A percentile compares a stretch with the other conserved stretches of the same genome.
phyloP scores from a whole-genome alignment of 2,113 vertebrate genomes.

The Catharus minimus region DNA sequence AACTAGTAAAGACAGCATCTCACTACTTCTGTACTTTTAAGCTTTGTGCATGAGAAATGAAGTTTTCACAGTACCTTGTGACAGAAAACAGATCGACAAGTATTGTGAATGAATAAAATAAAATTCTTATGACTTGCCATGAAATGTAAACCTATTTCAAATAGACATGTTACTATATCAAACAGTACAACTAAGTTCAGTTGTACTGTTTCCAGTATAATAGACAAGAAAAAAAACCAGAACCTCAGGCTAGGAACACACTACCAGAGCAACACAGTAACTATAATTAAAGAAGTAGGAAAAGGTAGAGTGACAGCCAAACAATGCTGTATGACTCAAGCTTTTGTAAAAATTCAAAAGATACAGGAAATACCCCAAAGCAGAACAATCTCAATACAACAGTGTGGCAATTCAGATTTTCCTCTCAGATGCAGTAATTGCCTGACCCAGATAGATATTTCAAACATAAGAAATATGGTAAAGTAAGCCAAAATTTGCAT shows the following conservation, averaged over 20 bases:
- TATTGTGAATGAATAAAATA: neutral
- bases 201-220: neutral
- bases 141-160: neutral
- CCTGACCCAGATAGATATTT: constrained; percentile 30
- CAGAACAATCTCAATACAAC: neutral
- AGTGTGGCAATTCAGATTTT: constrained; percentile 10
- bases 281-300: neutral
- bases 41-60: neutral
- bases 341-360: neutral
- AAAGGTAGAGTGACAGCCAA: neutral
- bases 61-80: neutral
- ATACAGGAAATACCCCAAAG: constrained; percentile 40
- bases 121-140: neutral
- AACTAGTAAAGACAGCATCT: neutral
- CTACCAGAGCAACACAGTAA: neutral
- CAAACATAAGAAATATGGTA: neutral
- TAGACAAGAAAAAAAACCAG: neutral
- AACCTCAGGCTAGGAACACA: neutral
- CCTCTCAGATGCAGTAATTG: constrained; percentile 12
- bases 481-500: neutral
- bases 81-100: neutral
- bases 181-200: neutral
- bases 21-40: neutral
- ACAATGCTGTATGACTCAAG: neutral
- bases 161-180: neutral